These are phyloP conservation scores for Gallinago jamesoni DNA, from an alignment of 2,113 vertebrate genomes.

Conservation along the genomic window DNA sequence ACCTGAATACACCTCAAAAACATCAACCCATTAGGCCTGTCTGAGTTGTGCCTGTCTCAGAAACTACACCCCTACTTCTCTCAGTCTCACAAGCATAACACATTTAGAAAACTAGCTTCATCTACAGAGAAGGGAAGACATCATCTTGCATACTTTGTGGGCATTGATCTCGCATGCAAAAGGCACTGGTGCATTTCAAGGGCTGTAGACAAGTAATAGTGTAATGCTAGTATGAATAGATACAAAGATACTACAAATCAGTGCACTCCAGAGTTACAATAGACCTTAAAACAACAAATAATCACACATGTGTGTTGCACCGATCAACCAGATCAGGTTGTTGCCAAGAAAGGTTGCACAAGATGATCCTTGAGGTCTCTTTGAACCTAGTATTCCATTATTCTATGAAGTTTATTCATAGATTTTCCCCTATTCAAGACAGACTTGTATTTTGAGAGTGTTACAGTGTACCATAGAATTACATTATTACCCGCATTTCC, in stretches of 20 bases:
- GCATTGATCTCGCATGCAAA: slow-evolving; percentile 12
- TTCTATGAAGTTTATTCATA: background rate
- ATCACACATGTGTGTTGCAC: background rate
- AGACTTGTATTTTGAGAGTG: background rate
- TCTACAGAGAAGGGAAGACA: background rate
- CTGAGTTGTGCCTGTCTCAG: background rate
- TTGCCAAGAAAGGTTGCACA: background rate
- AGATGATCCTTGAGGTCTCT: background rate
- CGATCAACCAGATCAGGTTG: background rate
- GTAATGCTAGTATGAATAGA: background rate
- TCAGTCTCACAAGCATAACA: background rate
- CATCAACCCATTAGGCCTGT: background rate
- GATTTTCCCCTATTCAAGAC: background rate
- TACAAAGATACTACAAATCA: slow-evolving; percentile 31
- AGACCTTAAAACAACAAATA: slow-evolving; percentile 39
- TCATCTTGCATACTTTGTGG: background rate
- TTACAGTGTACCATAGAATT: background rate
- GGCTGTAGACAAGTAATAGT: slow-evolving; percentile 14
- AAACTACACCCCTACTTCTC: background rate
- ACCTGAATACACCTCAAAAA: background rate
- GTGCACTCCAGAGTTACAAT: slow-evolving; percentile 3
- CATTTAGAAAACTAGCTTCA: background rate
- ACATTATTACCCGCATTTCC: background rate
- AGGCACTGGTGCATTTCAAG: slow-evolving; percentile 11
- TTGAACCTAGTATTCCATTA: background rate